Conservation (phyloP, 2,797 vertebrate genomes). For the Coreius guichenoti region DNA sequence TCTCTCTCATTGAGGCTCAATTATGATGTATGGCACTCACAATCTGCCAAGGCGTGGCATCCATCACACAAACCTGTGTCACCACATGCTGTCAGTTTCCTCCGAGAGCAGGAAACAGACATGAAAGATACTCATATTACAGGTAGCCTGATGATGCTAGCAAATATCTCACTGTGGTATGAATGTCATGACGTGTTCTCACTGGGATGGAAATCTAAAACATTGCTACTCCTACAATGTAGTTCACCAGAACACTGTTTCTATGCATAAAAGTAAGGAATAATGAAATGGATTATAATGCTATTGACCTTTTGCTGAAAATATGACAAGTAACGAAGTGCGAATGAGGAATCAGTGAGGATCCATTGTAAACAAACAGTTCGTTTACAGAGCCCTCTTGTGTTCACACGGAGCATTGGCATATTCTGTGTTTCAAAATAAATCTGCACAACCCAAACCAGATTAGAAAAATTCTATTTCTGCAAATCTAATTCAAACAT, state of each 20-base stretch:
- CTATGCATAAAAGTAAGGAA: not conserved
- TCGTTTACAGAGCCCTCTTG: constrained; percentile 29
- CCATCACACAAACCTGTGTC: constrained; percentile 55
- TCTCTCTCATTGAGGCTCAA: constrained; percentile 39
- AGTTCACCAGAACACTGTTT: not conserved
- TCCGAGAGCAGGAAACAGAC: constrained; percentile 25
- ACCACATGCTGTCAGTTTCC: constrained; percentile 48
- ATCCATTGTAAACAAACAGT: not conserved
- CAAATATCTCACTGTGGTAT: constrained; percentile 27
- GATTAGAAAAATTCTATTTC: constrained; percentile 48
- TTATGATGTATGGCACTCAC: constrained; percentile 54
- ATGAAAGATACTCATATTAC: constrained; percentile 38
- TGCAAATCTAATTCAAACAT: constrained; percentile 33
- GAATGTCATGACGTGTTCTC: not conserved
- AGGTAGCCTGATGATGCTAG: constrained; percentile 15
- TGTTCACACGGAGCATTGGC: not conserved
- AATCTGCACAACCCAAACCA: not conserved
- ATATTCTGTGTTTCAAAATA: not conserved
- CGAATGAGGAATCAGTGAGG: not conserved
- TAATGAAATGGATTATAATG: not conserved
- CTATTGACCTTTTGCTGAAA: not conserved
- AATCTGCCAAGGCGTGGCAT: constrained; percentile 49
- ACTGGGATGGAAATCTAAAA: not conserved
- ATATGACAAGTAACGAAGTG: not conserved
- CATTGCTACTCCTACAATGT: not conserved